These are phyloP conservation scores for Dufourea novaeangliae DNA, from an alignment of 1,140 invertebrate species.

Conservation along the genomic window DNA sequence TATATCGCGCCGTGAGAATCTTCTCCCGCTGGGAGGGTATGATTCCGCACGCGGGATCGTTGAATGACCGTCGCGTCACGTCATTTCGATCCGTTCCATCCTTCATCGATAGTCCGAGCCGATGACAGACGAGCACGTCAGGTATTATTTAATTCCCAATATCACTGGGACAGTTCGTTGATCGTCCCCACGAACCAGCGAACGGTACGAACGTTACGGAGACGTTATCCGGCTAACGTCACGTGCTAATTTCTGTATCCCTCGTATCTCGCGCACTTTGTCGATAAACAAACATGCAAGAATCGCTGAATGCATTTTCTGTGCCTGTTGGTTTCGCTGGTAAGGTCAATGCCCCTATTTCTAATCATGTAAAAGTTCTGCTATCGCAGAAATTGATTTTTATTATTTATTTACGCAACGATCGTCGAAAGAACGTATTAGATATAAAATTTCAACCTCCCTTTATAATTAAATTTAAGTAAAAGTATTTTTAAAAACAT, in stretches of 20 bases:
- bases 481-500: too few relatives aligned
- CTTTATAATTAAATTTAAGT: too few relatives aligned
- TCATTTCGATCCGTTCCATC: slow-evolving; percentile 33
- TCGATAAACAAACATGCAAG: too few relatives aligned
- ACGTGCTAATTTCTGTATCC: slow-evolving; percentile 27
- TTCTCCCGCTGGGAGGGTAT: not conserved
- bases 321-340: too few relatives aligned
- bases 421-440: too few relatives aligned
- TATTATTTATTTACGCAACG: too few relatives aligned
- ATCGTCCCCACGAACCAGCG: slow-evolving; percentile 30
- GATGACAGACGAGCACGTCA: slow-evolving; percentile 47
- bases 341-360: too few relatives aligned
- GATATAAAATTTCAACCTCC: too few relatives aligned
- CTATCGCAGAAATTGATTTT: too few relatives aligned
- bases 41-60: not conserved
- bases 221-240: slow-evolving; percentile 35
- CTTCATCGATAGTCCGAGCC: slow-evolving; percentile 36
- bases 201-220: slow-evolving; percentile 25
- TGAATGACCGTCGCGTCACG: not conserved
- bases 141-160: slow-evolving; percentile 49
- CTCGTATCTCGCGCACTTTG: too few relatives aligned
- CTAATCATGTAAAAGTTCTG: too few relatives aligned
- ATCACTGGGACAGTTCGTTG: slow-evolving; percentile 47
- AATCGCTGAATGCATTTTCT: too few relatives aligned
- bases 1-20: slow-evolving; percentile 31